A percentile compares a stretch with the other conserved stretches of the same genome.
Conservation (phyloP, 2,888 invertebrate species). For the Opisthograptis luteolata region DNA sequence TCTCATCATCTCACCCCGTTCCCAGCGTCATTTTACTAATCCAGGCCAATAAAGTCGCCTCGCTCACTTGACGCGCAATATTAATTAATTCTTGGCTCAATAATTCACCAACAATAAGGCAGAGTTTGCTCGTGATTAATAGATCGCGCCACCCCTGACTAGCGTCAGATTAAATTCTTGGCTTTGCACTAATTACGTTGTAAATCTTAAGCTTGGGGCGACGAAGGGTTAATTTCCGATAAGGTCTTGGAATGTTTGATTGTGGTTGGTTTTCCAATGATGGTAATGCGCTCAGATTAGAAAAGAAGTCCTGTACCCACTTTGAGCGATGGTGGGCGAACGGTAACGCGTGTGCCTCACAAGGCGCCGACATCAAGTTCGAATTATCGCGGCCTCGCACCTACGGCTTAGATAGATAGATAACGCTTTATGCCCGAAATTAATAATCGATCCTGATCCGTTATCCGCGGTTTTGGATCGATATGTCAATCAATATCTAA, state of each 20-base stretch:
- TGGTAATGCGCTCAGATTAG: too few species aligned
- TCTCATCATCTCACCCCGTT: constrained; percentile 30
- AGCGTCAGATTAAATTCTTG: constrained; percentile 42
- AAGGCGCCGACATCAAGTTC: too few species aligned
- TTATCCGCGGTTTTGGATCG: too few species aligned
- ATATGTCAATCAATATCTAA: too few species aligned
- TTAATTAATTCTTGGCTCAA: constrained; percentile 50
- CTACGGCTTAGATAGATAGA: too few species aligned
- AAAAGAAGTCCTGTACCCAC: too few species aligned
- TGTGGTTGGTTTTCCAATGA: neutral
- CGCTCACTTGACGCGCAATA: constrained; percentile 44
- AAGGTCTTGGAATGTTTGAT: constrained; percentile 13
- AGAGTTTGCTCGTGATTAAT: constrained; percentile 45
- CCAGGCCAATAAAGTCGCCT: constrained; percentile 33
- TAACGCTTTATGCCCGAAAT: too few species aligned
- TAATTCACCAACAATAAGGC: constrained; percentile 43
- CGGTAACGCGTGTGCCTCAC: too few species aligned
- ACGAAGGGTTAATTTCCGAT: constrained; percentile 36
- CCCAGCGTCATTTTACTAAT: constrained; percentile 42
- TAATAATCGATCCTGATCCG: too few species aligned
- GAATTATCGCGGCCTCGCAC: too few species aligned
- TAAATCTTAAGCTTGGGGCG: constrained; percentile 33
- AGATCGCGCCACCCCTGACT: constrained; percentile 37
- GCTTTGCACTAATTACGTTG: constrained; percentile 36
- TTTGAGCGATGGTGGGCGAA: too few species aligned